Base-by-base conservation (phyloP, 2,113 vertebrate species). In the Lucifuga dentata region DNA sequence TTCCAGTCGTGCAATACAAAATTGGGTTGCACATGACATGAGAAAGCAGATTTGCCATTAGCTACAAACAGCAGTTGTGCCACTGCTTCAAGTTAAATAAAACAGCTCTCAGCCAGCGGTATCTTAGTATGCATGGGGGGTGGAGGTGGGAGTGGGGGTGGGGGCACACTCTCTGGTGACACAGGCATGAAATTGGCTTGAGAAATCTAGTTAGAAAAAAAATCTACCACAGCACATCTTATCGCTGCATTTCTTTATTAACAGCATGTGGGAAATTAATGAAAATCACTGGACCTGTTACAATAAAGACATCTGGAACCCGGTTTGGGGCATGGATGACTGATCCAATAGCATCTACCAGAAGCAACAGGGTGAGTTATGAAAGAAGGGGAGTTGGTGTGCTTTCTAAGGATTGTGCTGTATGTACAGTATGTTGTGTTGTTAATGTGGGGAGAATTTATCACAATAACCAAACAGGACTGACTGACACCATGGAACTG, bases 321-420 rank as follows among this genome's bases (percentile, higher is more conserved):
- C 93, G 98, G 51, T 99, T 99, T 87, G 98, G 97, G 43, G 97
- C 98, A 80, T 99, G 98, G 98, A 98, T 98, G 97, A 98, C 95
- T 19, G 98, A 99, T 78, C 97, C 97, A 16, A 81, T 95, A 63
- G 95, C 95, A 63, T 92, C 95, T 15, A 93, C 95, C 71, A 96
- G 95, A 89, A 96, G 96, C 73, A 98, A 97, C 85, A 88, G 96
- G 91, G 98, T 99, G 94, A 75, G 97, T 96, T 77, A 61, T 76
- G 48, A 24, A 67, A 36, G 24, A 40, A 40, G 55, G 21, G 48
- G 92, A 32, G 94, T 94, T 68, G 21, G 21, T 21, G 57, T 61
- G 38, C 41, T 0, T 39, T 65, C 72, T 1, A 2, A 6, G 32
- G 8, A 15, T 3, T 38, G n/a, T 32, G 6, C 46, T 36, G 15